A percentile compares a stretch with the other conserved stretches of the same genome.
Conservation (phyloP, 2,797 vertebrate species). For the Lacerta viridis region DNA sequence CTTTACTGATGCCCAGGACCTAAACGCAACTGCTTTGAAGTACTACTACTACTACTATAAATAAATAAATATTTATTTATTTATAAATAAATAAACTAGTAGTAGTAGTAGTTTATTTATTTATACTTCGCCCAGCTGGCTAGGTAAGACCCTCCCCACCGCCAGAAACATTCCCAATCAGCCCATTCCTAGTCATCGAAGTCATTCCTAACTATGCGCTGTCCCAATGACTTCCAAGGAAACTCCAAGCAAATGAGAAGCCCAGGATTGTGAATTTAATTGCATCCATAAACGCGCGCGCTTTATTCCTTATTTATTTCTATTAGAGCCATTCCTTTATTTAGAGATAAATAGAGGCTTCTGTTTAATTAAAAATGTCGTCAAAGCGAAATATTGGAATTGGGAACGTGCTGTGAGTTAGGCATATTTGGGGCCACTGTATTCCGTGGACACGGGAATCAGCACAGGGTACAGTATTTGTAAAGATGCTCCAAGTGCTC, state of each 20-base stretch:
- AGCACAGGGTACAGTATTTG: too few relatives aligned
- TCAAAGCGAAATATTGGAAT: not conserved
- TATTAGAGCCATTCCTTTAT: not conserved
- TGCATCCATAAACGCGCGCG: not conserved
- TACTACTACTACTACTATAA: not conserved
- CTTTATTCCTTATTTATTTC: not conserved
- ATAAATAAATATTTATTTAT: too few relatives aligned
- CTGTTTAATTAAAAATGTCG: not conserved
- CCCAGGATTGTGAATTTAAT: not conserved
- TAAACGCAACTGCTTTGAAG: not conserved
- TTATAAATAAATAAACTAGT: too few relatives aligned
- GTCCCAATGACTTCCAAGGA: not conserved
- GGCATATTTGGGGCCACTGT: too few relatives aligned
- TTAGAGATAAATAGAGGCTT: too few relatives aligned
- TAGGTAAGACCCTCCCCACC: too few relatives aligned
- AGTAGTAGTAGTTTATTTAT: too few relatives aligned
- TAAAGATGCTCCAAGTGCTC: not conserved
- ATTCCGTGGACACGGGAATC: not conserved
- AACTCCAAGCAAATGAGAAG: not conserved
- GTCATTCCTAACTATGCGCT: too few relatives aligned
- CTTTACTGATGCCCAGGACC: not conserved
- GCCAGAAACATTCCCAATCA: not conserved
- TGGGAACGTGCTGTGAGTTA: not conserved
- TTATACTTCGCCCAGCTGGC: too few relatives aligned
- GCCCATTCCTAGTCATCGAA: not conserved